Conservation (phyloP, 2,797 vertebrate species). For the Craterocephalus amniculus region DNA sequence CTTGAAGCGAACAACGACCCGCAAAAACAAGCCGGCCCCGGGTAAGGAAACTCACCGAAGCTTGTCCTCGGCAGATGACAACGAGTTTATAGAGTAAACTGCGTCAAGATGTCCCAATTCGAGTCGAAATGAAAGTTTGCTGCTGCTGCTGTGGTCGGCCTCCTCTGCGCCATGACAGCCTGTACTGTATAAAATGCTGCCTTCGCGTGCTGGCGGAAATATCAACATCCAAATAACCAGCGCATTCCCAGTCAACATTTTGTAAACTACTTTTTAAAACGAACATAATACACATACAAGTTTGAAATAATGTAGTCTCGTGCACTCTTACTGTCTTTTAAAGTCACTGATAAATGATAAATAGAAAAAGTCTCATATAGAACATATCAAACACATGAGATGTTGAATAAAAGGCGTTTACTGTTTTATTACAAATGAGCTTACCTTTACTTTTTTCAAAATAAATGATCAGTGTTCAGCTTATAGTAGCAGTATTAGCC, state of each 20-base stretch:
- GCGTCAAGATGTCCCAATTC: accelerated
- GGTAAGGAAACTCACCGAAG: conserved; percentile 49
- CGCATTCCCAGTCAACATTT: neutral
- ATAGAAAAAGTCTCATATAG: too few species aligned
- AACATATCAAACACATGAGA: too few species aligned
- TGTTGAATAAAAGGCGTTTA: too few species aligned
- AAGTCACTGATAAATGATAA: too few species aligned
- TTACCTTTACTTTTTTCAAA: too few species aligned
- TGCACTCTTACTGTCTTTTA: too few species aligned
- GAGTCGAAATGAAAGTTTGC: conserved; percentile 61
- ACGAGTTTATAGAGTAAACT: accelerated
- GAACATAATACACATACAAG: too few species aligned
- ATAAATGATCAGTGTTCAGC: too few species aligned
- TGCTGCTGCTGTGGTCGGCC: conserved; percentile 36
- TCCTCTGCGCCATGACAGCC: conserved; percentile 74
- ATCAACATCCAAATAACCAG: accelerated
- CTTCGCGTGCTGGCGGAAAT: conserved; percentile 45
- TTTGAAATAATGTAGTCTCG: too few species aligned
- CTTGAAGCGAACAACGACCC: neutral
- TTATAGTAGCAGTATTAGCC: too few species aligned
- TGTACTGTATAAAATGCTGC: conserved; percentile 13
- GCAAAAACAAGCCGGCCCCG: neutral
- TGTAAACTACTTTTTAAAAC: neutral
- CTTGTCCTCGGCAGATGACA: accelerated
- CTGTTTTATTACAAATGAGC: too few species aligned